phyloP scores from a whole-genome alignment of 2,113 vertebrate species.

The Actenoides lindsayi region DNA sequence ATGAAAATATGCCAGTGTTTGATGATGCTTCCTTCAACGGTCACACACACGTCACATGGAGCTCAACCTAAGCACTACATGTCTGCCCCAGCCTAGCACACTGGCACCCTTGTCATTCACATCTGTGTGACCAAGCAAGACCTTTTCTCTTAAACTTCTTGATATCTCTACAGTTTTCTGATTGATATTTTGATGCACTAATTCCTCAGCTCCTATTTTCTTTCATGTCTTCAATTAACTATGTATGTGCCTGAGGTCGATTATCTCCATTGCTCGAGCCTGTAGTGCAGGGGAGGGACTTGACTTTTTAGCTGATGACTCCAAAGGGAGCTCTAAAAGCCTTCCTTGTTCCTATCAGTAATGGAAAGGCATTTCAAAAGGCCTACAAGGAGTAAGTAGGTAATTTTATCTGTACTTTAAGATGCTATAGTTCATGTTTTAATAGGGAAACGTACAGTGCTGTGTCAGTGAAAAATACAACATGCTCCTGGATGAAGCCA shows the following conservation, averaged over 20 bases:
- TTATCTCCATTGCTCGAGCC: not conserved
- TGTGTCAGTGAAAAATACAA: not conserved
- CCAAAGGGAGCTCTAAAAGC: not conserved
- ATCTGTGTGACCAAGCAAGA: not conserved
- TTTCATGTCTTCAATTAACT: not conserved
- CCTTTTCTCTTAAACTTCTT: not conserved
- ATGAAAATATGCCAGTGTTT: not conserved
- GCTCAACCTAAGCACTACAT: not conserved
- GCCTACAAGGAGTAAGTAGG: not conserved
- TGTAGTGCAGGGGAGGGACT: not conserved
- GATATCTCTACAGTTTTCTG: not conserved
- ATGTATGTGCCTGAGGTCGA: fast-evolving
- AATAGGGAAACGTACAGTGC: not conserved
- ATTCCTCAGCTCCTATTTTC: not conserved
- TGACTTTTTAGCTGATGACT: not conserved
- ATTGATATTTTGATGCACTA: not conserved
- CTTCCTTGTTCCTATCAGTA: not conserved
- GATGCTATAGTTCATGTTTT: not conserved
- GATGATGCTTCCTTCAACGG: not conserved
- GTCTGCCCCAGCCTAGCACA: not conserved
- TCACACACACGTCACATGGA: not conserved
- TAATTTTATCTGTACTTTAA: not conserved
- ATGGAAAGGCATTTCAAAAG: not conserved
- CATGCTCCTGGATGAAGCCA: not conserved
- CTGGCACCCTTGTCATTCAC: not conserved